A percentile compares a stretch with the other conserved stretches of the same genome.
Conservation (phyloP, 2,113 vertebrate species). For the Bos indicus region DNA sequence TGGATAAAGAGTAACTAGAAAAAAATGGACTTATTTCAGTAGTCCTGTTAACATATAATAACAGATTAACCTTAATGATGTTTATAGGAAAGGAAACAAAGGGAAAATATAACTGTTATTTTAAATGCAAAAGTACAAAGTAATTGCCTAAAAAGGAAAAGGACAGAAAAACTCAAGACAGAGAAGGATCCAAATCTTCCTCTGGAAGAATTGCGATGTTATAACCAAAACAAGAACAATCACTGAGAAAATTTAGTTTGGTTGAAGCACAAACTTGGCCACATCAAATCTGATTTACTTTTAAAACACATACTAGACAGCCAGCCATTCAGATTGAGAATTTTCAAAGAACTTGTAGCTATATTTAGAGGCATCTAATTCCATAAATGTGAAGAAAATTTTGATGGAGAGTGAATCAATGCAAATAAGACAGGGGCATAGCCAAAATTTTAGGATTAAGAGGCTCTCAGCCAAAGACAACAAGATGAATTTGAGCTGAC, state of each 20-base stretch:
- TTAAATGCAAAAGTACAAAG: neutral
- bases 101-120: neutral
- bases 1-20: neutral
- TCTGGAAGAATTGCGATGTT: neutral
- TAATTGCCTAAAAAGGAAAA: neutral
- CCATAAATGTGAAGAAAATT: neutral
- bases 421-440: neutral
- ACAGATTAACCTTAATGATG: neutral
- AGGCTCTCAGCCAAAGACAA: neutral
- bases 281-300: neutral
- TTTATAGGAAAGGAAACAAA: neutral
- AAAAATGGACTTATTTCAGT: neutral
- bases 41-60: neutral
- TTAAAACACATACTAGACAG: neutral
- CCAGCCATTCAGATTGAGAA: neutral
- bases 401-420: neutral
- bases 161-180: neutral
- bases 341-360: neutral
- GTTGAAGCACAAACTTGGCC: neutral
- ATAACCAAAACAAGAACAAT: accelerated
- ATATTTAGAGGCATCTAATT: neutral
- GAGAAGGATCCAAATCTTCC: neutral
- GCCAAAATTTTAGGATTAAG: neutral
- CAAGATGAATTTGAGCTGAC: neutral
- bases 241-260: neutral